Evolutionary conservation across 2,113 vertebrate species (phyloP), one percentile per base, ranked within the genome.

Genomic region (Pelmatolapia mariae): DNA sequence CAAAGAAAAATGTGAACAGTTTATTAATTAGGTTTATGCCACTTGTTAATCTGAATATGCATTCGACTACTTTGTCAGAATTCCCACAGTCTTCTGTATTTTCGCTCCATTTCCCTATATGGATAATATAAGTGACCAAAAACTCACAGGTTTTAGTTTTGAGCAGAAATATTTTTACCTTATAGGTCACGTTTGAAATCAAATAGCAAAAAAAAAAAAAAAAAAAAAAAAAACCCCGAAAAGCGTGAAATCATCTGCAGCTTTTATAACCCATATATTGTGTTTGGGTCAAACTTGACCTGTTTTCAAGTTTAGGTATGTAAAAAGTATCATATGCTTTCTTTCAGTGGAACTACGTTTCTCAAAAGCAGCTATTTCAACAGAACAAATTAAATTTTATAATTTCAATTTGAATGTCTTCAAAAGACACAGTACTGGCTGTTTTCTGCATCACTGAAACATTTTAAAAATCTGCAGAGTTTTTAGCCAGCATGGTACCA

Each of bases 1-100:
- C 16, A 61, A 87, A 43, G 15, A 81, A 59, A 87, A 88, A 79
- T 68, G 56, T 68, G 47, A 81, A 12, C 9, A 52, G 83, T 86
- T 59, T 85, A n/a, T 85, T 86, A 61, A 91, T 89, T 83, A 82
- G 83, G 26, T 84, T 82, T 7, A 53, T 80, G 52, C 61, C 50
- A 8, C 16, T 33, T 38, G 50, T 84, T 57, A 56, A 50, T 29
- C 19, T 80, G 18, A 66, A 53, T 33, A 53, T 81, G 26, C 15
- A 38, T 19, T 33, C 19, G 45, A 26, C n/a, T 16, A 7, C 16
- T 52, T 45, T 59, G n/a, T 82, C 26, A 73, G 33, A 85, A 38
- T 71, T 57, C 38, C 36, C 15, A 24, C 45, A 33, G 18, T 38
- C 22, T 19, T 22, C 9, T 26, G 66, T 7, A 78, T 84, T 87